Evolutionary conservation across 2,797 vertebrate genomes (phyloP), one percentile per base, ranked within the genome.

Genomic region (Paguma larvata): DNA sequence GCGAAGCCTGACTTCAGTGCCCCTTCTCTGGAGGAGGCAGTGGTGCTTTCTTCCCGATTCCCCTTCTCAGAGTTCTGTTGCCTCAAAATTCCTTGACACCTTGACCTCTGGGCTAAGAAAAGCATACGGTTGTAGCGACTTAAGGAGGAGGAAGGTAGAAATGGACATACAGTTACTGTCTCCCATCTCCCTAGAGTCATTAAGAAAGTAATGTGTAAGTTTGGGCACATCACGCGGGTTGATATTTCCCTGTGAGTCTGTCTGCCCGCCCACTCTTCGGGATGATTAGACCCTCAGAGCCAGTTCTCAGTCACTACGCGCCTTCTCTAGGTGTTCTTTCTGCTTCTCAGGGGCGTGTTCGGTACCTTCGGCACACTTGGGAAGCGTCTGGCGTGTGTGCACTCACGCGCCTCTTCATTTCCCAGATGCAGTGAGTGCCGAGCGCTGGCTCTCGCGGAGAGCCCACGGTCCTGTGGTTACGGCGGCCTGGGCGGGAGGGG

Each of bases 391-490:
- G 0, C 11, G 7, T 53, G 41, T 82, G 53, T 78, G 86, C 14
- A 5, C 27, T 82, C 5, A 0, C 51, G 84, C 85, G 46, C 19
- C 15, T 68, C 46, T 65, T 75, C 34, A 2, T 65, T 78, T 83
- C 44, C 32, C 72, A 18, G 75, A 27, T 27, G 41, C 85, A 63
- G 63, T 1, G 15, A 16, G 2, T 16, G n/a, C 23, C 0, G 3
- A n/a, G 1, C 13, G 38, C 23, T 0, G 2, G n/a, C 68, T 30
- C 1, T 1, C 18, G 11, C 3, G 4, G 46, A 34, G 38, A 38
- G 85, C 51, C 2, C 41, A 7, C 8, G 56, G n/a, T 0, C 0
- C 51, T 51, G 32, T n/a, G 77, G 34, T 30, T 27, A 46, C 75
- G 73, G 32, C 41, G 34, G 25, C 78, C 30, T 19, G 65, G 18